Percentiles rank a stretch among this genome's conserved stretches.
phyloP scores from a whole-genome alignment of 1,140 invertebrate species.

The Calliopsis andreniformis region DNA sequence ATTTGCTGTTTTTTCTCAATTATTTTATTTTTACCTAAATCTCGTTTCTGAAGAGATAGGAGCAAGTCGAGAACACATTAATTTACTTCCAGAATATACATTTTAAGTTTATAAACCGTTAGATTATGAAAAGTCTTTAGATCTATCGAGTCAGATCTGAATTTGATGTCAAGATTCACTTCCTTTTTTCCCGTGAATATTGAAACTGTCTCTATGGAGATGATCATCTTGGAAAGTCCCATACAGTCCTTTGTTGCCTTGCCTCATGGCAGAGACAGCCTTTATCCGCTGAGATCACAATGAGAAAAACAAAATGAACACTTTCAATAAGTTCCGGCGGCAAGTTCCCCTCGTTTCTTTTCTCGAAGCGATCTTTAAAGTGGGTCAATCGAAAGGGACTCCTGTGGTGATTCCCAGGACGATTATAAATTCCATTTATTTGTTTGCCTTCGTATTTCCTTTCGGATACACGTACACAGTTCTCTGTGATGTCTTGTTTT shows the following conservation, averaged over 20 bases:
- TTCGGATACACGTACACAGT: too few species aligned
- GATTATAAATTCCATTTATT: too few species aligned
- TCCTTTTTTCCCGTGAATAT: constrained; percentile 14
- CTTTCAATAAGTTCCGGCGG: constrained; percentile 6
- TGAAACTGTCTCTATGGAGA: constrained; percentile 31
- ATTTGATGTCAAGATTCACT: constrained; percentile 34
- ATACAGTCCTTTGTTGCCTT: neutral
- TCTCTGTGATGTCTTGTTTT: too few species aligned
- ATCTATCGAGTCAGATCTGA: constrained; percentile 37
- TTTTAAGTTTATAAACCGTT: too few species aligned
- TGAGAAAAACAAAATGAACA: neutral
- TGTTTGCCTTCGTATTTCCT: too few species aligned
- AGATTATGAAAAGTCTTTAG: too few species aligned
- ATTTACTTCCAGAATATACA: too few species aligned
- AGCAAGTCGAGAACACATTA: too few species aligned
- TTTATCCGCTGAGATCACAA: neutral
- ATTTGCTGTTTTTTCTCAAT: too few species aligned
- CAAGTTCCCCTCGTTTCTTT: neutral
- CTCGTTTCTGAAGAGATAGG: too few species aligned
- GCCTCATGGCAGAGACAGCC: neutral
- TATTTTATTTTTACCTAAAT: too few species aligned
- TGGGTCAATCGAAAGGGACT: neutral
- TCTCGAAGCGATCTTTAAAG: neutral
- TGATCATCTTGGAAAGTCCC: neutral
- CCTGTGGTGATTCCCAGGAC: neutral